Percentiles rank a stretch among this genome's conserved stretches.
Conservation (phyloP, 2,888 invertebrate species). For the Eupithecia dodoneata region DNA sequence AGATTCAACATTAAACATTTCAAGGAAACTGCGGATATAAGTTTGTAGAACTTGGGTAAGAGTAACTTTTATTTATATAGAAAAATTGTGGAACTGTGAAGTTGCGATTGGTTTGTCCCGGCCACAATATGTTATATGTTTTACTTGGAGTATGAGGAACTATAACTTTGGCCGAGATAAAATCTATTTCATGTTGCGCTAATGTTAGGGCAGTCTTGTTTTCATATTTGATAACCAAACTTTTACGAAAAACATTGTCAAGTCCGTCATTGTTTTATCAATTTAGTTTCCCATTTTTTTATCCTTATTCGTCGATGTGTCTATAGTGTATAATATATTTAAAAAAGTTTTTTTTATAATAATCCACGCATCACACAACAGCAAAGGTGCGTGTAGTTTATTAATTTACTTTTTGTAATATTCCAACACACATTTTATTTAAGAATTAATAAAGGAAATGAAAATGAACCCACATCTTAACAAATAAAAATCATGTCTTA, state of each 20-base stretch:
- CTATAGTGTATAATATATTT: background rate
- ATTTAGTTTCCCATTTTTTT: background rate
- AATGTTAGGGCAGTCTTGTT: constrained; percentile 14
- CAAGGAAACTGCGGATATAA: constrained; percentile 64
- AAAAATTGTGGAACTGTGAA: constrained; percentile 26
- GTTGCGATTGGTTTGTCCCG: constrained; percentile 33
- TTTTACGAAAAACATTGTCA: background rate
- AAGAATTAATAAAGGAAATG: too few species aligned
- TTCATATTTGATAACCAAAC: background rate
- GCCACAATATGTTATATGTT: constrained; percentile 29
- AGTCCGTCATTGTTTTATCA: background rate
- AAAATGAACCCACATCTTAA: too few species aligned
- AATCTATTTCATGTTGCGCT: constrained; percentile 12
- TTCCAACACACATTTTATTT: too few species aligned
- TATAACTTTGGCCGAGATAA: constrained; percentile 1
- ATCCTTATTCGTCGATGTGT: background rate
- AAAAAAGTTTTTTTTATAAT: background rate
- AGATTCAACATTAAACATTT: constrained; percentile 75
- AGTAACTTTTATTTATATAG: constrained; percentile 43
- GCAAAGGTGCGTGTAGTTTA: too few species aligned
- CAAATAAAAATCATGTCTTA: too few species aligned
- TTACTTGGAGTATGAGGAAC: constrained; percentile 12
- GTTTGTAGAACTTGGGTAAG: constrained; percentile 52
- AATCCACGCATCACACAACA: too few species aligned
- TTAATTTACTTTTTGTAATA: too few species aligned